A percentile compares a stretch with the other conserved stretches of the same genome.
phyloP scores from a whole-genome alignment of 2,888 invertebrate species.

The Callosobruchus maculatus region DNA sequence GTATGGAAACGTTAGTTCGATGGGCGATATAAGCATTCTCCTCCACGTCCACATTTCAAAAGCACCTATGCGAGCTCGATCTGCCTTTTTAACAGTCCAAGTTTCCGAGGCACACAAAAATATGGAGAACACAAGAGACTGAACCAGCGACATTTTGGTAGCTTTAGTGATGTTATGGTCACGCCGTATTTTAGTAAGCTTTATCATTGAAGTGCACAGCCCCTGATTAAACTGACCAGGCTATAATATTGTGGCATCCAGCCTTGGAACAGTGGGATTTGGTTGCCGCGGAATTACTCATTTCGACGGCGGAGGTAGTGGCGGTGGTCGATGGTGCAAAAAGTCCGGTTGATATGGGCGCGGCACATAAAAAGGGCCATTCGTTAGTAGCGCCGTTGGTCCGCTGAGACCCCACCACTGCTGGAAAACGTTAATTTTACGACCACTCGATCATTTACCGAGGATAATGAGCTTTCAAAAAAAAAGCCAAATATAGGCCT shows the following conservation, averaged over 20 bases:
- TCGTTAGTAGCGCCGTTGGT: not conserved
- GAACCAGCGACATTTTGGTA: no score
- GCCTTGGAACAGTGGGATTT: not conserved
- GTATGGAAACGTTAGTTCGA: no score
- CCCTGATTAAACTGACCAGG: not conserved
- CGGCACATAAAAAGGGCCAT: not conserved
- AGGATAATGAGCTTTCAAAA: conserved; percentile 11
- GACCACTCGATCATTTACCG: conserved; percentile 10
- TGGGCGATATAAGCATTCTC: no score
- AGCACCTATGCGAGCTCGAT: no score
- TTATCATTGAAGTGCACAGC: no score
- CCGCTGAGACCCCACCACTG: not conserved
- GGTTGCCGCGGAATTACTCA: not conserved
- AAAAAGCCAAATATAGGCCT: not conserved
- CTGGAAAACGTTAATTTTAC: conserved; percentile 1
- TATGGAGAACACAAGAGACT: no score
- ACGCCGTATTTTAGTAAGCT: no score
- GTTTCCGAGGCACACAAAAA: no score
- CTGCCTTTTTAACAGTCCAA: no score
- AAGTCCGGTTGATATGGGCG: not conserved
- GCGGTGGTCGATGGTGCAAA: no score
- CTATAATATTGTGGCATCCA: not conserved
- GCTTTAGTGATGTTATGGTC: no score
- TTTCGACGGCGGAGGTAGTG: not conserved
- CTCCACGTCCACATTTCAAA: no score